Base-by-base conservation (phyloP, 2,888 invertebrate species). In the Anaspis maculata region DNA sequence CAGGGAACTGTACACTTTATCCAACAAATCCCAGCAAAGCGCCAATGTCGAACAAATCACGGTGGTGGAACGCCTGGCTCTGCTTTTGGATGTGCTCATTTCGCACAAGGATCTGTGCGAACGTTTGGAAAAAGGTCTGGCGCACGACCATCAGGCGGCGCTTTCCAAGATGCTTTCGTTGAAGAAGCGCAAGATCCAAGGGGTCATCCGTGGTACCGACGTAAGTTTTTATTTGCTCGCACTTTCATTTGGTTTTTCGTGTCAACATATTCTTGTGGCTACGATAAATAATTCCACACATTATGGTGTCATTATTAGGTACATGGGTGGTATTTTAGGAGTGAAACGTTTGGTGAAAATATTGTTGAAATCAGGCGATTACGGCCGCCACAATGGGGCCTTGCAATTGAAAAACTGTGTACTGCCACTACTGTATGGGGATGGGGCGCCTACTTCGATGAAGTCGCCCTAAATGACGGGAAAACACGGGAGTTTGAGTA, bases 111-210 rank as follows among this genome's bases (percentile, higher is more conserved):
- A 73, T 41, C 53, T 77, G 12, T 77, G 76, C 46, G 77, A 77
- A 48, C 64, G 77, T 36, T 68, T 77, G 37, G 76, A 76, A 46
- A 68, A 71, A 32, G 76, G 76, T 3, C 71, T 76, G 2, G 72
- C 73, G 11, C 70, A 73, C 11, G 77, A 77, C 54, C 77, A 77
- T 54, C 74, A 76, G 43, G 67, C 69, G 15, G 76, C 76, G 1
- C 56, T 76, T 4, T 70, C 73, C 2, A 76, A 76, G 44, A 74
- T 77, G 74, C 50, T 76, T 19, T 69, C 72, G 2, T 59, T 77
- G 30, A 77, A 77, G 49, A 76, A 75, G 45, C 61, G 74, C 27
- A 74, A 75, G 54, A 74, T 76, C 54, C 76, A 76, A 51, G 76
- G 76, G 2, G 75, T 75, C 6, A 74, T 77, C 41, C 64, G 71